A percentile compares a stretch with the other conserved stretches of the same genome.
These are phyloP conservation scores for Penaeus monodon DNA, from an alignment of 2,888 invertebrate genomes.

Conservation along the genomic window DNA sequence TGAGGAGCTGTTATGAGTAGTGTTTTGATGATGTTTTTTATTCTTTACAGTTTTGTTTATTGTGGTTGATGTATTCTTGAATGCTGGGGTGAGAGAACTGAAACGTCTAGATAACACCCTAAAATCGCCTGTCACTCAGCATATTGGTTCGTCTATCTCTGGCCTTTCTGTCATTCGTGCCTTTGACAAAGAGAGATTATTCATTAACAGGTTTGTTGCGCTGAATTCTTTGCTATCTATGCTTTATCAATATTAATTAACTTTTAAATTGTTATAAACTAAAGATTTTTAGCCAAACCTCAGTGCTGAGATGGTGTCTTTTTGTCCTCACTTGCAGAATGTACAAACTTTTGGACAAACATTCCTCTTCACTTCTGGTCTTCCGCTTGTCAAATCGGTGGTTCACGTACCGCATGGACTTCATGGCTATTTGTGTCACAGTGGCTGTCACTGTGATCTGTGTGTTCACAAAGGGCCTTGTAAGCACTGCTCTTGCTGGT, in stretches of 20 bases:
- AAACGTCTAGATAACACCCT: slow-evolving; percentile 72
- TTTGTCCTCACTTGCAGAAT: slow-evolving; percentile 45
- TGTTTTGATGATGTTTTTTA: background rate
- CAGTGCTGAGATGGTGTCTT: no score
- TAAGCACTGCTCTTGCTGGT: slow-evolving; percentile 73
- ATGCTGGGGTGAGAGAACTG: slow-evolving; percentile 68
- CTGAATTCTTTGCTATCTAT: background rate
- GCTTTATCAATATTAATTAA: no score
- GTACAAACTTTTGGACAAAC: slow-evolving; percentile 68
- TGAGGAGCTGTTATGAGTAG: background rate
- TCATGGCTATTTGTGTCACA: slow-evolving; percentile 69
- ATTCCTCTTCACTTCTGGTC: slow-evolving; percentile 70
- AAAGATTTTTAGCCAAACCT: no score
- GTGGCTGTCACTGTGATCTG: slow-evolving; percentile 71
- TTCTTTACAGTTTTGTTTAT: slow-evolving; percentile 66
- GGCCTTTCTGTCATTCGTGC: slow-evolving; percentile 73
- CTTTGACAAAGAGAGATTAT: slow-evolving; percentile 70
- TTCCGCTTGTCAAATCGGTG: slow-evolving; percentile 71
- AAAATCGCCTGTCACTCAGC: slow-evolving; percentile 73
- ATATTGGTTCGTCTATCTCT: slow-evolving; percentile 72
- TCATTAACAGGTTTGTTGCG: slow-evolving; percentile 68
- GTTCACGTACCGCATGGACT: slow-evolving; percentile 71
- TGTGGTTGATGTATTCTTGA: slow-evolving; percentile 67
- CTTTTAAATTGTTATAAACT: no score
- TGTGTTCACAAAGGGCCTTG: slow-evolving; percentile 69